phyloP scores from a whole-genome alignment of 2,888 invertebrate genomes.

The Andrena camellia region DNA sequence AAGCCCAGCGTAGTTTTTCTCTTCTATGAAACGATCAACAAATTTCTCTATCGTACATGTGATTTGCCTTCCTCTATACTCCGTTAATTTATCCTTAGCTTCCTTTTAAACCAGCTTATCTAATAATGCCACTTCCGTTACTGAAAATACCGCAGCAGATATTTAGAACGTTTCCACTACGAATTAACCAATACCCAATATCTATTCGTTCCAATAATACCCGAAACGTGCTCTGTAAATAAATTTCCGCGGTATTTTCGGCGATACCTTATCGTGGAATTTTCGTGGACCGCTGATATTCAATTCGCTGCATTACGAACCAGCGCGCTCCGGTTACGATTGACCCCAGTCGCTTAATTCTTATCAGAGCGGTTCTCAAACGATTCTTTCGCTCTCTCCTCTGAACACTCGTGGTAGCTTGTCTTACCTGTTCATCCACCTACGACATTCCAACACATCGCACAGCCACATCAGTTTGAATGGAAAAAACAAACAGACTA shows the following conservation, averaged over 20 bases:
- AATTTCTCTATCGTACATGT: background rate
- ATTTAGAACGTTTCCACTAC: too few relatives aligned
- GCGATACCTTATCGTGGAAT: conserved; percentile 37
- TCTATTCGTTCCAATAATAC: background rate
- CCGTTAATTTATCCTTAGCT: background rate
- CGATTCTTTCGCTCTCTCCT: conserved; percentile 9
- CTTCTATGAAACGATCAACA: background rate
- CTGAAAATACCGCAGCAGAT: background rate
- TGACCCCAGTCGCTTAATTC: conserved; percentile 71
- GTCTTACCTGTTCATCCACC: background rate
- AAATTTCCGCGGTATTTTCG: conserved; percentile 39
- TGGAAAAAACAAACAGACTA: background rate
- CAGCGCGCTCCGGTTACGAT: conserved; percentile 67
- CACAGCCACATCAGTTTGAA: background rate
- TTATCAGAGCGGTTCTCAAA: conserved; percentile 73
- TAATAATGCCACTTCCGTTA: too few relatives aligned
- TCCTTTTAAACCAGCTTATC: background rate
- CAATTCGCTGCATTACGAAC: conserved; percentile 54
- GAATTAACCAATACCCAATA: background rate
- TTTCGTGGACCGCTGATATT: conserved; percentile 45
- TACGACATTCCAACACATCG: background rate
- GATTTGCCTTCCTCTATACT: background rate
- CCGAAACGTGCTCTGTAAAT: background rate
- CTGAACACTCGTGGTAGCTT: background rate
- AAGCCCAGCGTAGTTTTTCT: background rate